Conservation (phyloP, 2,113 vertebrate genomes). For the Gallinago media region DNA sequence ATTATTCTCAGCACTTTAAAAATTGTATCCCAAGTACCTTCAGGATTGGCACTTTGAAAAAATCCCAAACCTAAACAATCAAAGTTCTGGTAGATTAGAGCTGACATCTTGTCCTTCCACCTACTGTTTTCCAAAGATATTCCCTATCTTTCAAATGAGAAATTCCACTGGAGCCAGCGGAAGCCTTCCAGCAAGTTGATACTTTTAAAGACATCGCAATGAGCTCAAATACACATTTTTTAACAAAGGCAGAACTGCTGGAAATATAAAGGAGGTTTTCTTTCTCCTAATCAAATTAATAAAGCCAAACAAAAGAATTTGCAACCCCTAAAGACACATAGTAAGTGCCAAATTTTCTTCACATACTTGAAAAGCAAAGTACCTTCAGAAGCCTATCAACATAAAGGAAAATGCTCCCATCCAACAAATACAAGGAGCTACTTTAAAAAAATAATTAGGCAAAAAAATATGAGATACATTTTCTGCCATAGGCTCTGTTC, state of each 20-base stretch:
- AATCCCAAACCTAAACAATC: background rate
- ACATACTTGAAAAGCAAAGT: background rate
- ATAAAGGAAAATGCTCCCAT: background rate
- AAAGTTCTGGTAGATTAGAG: background rate
- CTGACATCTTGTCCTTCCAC: background rate
- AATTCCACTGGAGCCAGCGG: background rate
- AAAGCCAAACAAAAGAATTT: background rate
- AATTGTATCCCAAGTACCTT: background rate
- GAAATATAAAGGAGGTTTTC: background rate
- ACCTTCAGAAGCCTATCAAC: background rate
- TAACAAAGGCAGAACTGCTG: background rate
- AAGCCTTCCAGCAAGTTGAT: background rate
- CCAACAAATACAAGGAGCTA: background rate
- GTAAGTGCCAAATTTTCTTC: background rate
- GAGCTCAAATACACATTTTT: rapidly evolving
- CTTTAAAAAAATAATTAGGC: background rate
- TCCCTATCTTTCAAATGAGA: background rate
- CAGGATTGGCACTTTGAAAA: background rate
- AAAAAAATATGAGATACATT: background rate
- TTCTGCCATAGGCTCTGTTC: background rate
- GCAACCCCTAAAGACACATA: background rate
- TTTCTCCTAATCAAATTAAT: background rate
- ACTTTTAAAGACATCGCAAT: background rate
- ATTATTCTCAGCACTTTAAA: background rate
- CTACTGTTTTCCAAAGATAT: background rate